These are phyloP conservation scores for Psittacara wagleri DNA, from an alignment of 2,113 vertebrate species.

Conservation along the genomic window DNA sequence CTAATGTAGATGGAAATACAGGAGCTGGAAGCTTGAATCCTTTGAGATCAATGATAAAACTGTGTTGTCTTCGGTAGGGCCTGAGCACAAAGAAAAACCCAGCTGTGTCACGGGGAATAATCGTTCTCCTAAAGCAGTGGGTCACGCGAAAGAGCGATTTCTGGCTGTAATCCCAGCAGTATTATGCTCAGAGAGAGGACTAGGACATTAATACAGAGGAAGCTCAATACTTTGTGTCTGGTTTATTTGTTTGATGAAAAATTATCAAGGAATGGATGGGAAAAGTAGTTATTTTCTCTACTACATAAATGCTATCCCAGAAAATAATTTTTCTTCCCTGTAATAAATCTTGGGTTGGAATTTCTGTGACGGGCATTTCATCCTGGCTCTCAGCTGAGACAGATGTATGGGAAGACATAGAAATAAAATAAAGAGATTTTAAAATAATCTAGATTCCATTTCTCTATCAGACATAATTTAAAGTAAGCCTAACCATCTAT, in stretches of 20 bases:
- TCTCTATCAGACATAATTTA: neutral
- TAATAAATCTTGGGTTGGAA: neutral
- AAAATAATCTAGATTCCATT: neutral
- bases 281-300: neutral
- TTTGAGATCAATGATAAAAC: neutral
- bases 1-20: neutral
- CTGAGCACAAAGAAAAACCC: neutral
- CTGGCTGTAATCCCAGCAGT: neutral
- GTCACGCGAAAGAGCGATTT: neutral
- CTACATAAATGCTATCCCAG: neutral
- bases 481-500: neutral
- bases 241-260: neutral
- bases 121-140: neutral
- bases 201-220: neutral
- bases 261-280: rapidly evolving
- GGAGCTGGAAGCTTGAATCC: neutral
- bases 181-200: neutral
- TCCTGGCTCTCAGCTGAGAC: neutral
- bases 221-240: neutral
- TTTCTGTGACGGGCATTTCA: neutral
- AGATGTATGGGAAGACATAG: neutral
- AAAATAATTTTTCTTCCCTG: neutral
- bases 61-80: rapidly evolving
- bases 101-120: neutral
- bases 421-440: neutral